Conservation (phyloP, 2,888 invertebrate genomes). For the Tetragnatha montana region DNA sequence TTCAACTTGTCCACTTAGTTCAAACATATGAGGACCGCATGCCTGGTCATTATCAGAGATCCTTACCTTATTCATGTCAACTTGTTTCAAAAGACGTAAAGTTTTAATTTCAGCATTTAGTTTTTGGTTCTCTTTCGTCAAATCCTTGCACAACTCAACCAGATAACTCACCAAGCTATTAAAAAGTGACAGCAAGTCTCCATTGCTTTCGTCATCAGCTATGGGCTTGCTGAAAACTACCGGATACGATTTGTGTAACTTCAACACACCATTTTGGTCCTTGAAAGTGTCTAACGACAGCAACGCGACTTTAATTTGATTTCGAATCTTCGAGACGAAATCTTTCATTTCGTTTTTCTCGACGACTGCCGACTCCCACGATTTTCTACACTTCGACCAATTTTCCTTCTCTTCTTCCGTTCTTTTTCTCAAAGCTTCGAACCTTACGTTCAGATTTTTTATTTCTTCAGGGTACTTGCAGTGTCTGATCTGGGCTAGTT, state of each 20-base stretch:
- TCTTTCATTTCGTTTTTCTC: neutral
- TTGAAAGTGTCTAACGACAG: neutral
- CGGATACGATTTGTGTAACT: neutral
- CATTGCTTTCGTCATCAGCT: neutral
- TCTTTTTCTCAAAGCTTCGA: neutral
- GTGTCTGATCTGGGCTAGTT: neutral
- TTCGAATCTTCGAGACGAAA: neutral
- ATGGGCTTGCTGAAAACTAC: neutral
- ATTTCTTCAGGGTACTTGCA: conserved; percentile 15
- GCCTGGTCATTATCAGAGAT: neutral
- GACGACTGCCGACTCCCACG: neutral
- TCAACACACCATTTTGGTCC: neutral
- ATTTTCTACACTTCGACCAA: neutral
- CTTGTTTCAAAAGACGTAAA: neutral
- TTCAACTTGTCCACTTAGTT: neutral
- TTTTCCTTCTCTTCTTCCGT: neutral
- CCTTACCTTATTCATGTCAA: neutral
- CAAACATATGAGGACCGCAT: neutral
- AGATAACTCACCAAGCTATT: neutral
- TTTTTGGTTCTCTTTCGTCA: conserved; percentile 10
- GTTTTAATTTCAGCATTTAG: neutral
- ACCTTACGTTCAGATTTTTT: neutral
- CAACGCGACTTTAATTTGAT: neutral
- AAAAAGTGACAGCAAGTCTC: neutral
- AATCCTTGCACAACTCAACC: neutral